These are phyloP conservation scores for Ursus arctos DNA, from an alignment of 2,113 vertebrate species.

Conservation along the genomic window DNA sequence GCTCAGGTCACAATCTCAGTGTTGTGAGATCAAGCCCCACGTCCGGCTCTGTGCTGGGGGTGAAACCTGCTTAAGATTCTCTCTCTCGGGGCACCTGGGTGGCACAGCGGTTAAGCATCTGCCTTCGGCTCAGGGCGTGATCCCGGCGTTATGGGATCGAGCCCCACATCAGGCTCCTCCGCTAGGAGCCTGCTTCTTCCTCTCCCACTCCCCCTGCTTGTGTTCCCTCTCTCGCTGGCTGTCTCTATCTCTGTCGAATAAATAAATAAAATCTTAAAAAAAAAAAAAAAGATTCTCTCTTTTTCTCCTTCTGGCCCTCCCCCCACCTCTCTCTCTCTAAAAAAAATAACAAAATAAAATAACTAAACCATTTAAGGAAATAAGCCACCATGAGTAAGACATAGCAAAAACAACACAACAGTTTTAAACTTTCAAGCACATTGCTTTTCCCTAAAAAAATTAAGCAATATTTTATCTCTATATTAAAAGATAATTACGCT, in stretches of 20 bases:
- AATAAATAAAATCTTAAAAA: too few species aligned
- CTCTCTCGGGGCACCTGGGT: background rate
- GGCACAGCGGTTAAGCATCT: too few species aligned
- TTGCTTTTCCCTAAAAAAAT: background rate
- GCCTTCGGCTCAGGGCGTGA: too few species aligned
- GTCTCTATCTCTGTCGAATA: too few species aligned
- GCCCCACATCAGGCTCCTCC: too few species aligned
- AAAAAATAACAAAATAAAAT: background rate
- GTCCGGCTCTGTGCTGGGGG: background rate
- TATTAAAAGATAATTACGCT: background rate
- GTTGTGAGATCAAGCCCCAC: background rate
- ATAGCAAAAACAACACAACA: background rate
- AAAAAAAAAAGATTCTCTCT: background rate
- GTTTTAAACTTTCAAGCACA: background rate
- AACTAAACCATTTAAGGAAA: constrained; percentile 10
- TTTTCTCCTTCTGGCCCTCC: background rate
- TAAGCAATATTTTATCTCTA: constrained; percentile 14
- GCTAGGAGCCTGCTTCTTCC: too few species aligned
- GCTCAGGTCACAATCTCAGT: background rate
- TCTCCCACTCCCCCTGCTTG: too few species aligned
- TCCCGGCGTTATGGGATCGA: too few species aligned
- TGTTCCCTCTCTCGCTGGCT: too few species aligned
- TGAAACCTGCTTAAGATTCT: background rate
- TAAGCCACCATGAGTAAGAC: background rate
- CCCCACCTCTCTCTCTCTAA: background rate